phyloP scores from a whole-genome alignment of 2,797 vertebrate species.

The Microhierax caerulescens region DNA sequence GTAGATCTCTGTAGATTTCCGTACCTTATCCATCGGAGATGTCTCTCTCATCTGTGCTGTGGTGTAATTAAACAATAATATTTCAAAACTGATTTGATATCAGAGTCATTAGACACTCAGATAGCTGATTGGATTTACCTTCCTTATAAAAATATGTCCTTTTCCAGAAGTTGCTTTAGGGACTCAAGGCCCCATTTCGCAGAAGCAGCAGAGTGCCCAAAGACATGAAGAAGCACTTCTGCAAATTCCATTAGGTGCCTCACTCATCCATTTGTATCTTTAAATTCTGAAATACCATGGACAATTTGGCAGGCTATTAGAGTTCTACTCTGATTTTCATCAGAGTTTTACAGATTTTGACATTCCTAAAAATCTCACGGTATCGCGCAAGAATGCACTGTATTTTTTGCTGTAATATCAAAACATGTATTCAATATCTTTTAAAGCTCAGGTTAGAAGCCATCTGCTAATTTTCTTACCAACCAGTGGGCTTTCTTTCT shows the following conservation, averaged over 20 bases:
- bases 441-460: not conserved
- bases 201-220: not conserved
- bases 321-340: not conserved
- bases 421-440: not conserved
- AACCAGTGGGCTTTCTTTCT: not conserved
- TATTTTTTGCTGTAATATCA: not conserved
- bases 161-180: not conserved
- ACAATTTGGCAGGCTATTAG: not conserved
- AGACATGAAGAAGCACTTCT: not conserved
- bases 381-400: fast-evolving
- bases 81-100: not conserved
- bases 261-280: not conserved
- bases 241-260: not conserved
- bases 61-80: not conserved
- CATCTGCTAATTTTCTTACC: not conserved
- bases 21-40: not conserved
- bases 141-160: not conserved
- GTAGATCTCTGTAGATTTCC: not conserved
- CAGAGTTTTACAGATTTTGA: not conserved
- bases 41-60: not conserved
- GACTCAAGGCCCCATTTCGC: not conserved
- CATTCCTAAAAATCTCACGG: not conserved
- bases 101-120: not conserved
- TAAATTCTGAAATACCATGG: not conserved
- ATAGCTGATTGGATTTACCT: not conserved